phyloP scores from a whole-genome alignment of 2,113 vertebrate genomes.

The Pipa parva region DNA sequence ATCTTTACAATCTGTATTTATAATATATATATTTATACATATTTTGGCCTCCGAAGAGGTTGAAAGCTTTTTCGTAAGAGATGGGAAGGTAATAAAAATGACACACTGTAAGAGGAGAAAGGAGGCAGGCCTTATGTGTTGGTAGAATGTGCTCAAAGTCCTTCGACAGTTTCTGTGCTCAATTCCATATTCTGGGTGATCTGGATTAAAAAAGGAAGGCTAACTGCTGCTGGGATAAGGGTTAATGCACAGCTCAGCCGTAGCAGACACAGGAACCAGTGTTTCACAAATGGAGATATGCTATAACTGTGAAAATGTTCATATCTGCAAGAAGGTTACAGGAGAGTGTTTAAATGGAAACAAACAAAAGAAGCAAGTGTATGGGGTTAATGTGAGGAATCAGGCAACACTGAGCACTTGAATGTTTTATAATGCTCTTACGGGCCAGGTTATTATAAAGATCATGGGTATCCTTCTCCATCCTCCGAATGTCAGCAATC shows the following conservation, averaged over 20 bases:
- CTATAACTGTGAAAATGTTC: no score
- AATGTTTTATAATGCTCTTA: no score
- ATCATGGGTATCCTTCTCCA: neutral
- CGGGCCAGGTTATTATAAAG: neutral
- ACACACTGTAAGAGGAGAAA: neutral
- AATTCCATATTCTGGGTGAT: neutral
- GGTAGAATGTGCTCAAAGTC: constrained; percentile 3
- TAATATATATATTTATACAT: constrained; percentile 38
- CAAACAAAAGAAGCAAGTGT: no score
- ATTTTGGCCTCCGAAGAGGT: constrained; percentile 25
- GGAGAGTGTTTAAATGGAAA: no score
- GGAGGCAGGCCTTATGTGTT: neutral
- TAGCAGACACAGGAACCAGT: neutral
- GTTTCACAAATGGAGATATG: no score
- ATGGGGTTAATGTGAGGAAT: no score
- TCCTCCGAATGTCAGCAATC: constrained; percentile 11
- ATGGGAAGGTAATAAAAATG: constrained; percentile 6
- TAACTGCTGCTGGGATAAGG: no score
- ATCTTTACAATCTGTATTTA: constrained; percentile 26
- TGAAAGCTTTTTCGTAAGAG: constrained; percentile 8
- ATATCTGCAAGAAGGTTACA: no score
- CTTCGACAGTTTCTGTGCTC: constrained; percentile 18
- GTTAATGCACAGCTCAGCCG: constrained; percentile 11
- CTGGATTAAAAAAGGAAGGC: no score
- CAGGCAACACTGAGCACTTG: no score